A percentile compares a stretch with the other conserved stretches of the same genome.
phyloP scores from a whole-genome alignment of 2,888 invertebrate genomes.

The Lochmaea crataegi region DNA sequence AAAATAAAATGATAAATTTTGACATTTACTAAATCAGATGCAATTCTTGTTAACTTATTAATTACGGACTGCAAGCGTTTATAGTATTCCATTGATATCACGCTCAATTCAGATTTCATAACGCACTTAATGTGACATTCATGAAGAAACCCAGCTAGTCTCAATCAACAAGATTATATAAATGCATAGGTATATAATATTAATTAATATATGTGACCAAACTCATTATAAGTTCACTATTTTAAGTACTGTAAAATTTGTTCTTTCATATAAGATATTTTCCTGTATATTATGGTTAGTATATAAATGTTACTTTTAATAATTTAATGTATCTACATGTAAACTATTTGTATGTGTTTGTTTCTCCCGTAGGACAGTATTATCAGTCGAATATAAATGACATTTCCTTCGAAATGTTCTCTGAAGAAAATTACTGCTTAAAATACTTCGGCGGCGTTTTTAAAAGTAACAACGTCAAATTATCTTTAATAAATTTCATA shows the following conservation, averaged over 20 bases:
- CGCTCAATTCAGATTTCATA: conserved; percentile 56
- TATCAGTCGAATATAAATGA: conserved; percentile 33
- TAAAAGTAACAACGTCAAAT: background rate
- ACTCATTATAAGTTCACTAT: conserved; percentile 57
- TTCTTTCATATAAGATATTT: conserved; percentile 61
- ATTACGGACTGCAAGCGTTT: conserved; percentile 54
- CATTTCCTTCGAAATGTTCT: conserved; percentile 37
- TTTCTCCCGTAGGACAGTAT: conserved; percentile 57
- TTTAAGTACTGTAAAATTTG: conserved; percentile 56
- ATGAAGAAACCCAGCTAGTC: conserved; percentile 62
- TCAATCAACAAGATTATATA: conserved; percentile 55
- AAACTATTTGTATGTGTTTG: conserved; percentile 60
- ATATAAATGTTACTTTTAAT: conserved; percentile 59
- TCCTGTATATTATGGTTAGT: conserved; percentile 58
- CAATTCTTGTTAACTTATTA: conserved; percentile 50
- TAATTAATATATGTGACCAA: conserved; percentile 58
- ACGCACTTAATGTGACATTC: conserved; percentile 59
- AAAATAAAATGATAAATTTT: conserved; percentile 39
- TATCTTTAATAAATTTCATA: too few species aligned
- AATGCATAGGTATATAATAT: conserved; percentile 46
- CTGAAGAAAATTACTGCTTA: background rate
- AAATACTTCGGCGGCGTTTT: background rate
- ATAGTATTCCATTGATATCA: conserved; percentile 51
- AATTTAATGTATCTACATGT: conserved; percentile 59
- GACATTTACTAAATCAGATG: conserved; percentile 51